Conservation (phyloP, 2,113 vertebrate species). For the Trogon surrucura region DNA sequence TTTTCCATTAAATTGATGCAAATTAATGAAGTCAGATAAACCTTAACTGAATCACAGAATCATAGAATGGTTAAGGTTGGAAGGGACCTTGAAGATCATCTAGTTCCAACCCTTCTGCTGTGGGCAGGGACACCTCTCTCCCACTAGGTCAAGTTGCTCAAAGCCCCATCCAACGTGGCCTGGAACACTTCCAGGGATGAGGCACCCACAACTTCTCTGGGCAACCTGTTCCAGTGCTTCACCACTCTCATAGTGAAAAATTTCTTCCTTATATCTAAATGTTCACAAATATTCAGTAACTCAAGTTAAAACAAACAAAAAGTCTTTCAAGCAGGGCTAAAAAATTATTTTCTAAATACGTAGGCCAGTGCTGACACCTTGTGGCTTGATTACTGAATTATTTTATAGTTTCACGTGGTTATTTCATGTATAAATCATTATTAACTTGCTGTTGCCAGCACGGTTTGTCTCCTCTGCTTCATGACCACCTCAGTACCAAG, state of each 20-base stretch:
- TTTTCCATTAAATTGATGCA: not conserved
- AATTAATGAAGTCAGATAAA: not conserved
- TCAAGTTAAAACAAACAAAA: not conserved
- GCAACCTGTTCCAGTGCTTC: too few species aligned
- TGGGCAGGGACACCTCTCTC: too few species aligned
- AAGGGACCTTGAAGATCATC: too few species aligned
- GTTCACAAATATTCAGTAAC: not conserved
- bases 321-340: not conserved
- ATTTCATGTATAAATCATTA: not conserved
- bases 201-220: too few species aligned
- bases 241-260: too few species aligned
- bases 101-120: too few species aligned
- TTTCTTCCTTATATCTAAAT: too few species aligned
- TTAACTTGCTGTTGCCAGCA: not conserved
- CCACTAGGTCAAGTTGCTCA: too few species aligned
- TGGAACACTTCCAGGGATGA: too few species aligned
- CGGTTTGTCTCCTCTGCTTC: not conserved
- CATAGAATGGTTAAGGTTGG: too few species aligned
- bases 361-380: slow-evolving; percentile 40
- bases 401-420: not conserved
- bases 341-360: not conserved
- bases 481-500: not conserved
- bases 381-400: not conserved
- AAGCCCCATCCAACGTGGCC: too few species aligned
- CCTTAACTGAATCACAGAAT: not conserved